Conservation (phyloP, 2,888 invertebrate species). For the Apamea monoglypha region DNA sequence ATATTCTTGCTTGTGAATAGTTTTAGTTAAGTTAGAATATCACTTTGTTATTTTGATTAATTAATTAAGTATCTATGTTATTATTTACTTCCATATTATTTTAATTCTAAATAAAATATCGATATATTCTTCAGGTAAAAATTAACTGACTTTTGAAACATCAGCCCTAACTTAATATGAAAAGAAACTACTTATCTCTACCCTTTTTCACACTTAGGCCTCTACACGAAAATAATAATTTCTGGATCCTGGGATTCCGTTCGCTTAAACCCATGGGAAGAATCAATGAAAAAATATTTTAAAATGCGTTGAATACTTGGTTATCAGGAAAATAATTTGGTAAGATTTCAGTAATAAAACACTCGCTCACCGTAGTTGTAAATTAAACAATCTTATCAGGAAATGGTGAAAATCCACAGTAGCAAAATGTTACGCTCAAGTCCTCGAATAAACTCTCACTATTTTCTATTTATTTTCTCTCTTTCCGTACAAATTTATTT, state of each 20-base stretch:
- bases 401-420: constrained; percentile 66
- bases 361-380: constrained; percentile 80
- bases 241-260: neutral
- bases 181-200: neutral
- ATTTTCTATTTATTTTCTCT: constrained; percentile 9
- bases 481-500: constrained; percentile 9
- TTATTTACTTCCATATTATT: neutral
- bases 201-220: neutral
- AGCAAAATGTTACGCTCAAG: constrained; percentile 59
- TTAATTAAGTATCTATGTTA: neutral
- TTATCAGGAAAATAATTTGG: constrained; percentile 30
- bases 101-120: no score
- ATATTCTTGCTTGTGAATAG: neutral
- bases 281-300: neutral
- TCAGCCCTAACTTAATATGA: neutral
- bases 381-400: constrained; percentile 79
- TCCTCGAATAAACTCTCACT: constrained; percentile 61
- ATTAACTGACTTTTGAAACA: neutral
- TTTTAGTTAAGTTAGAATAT: neutral
- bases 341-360: constrained; percentile 64
- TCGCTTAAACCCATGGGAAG: neutral
- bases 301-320: neutral
- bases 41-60: neutral
- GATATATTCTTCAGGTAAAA: neutral
- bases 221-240: neutral